These are phyloP conservation scores for Pachymerium ferrugineum DNA, from an alignment of 2,888 invertebrate genomes.

Conservation along the genomic window DNA sequence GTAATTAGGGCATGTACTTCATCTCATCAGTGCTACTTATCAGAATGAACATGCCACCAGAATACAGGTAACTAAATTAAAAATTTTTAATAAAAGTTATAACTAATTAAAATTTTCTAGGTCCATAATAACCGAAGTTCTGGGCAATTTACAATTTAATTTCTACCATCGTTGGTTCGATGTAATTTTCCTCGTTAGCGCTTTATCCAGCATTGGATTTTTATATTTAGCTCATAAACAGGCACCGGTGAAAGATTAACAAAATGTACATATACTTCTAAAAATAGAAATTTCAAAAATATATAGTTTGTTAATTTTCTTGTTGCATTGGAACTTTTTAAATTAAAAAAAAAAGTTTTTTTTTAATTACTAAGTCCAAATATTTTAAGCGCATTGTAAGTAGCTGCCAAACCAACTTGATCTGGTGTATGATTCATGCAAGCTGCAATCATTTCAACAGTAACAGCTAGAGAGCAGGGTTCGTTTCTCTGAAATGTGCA, in stretches of 20 bases:
- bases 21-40: constrained; percentile 94
- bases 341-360: not conserved
- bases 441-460: constrained; percentile 90
- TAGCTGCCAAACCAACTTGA: constrained; percentile 82
- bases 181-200: constrained; percentile 95
- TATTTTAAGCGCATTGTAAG: constrained; percentile 83
- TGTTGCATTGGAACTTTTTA: too few species aligned
- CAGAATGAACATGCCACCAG: constrained; percentile 98
- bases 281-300: too few species aligned
- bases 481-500: constrained; percentile 95
- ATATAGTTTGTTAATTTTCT: too few species aligned
- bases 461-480: constrained; percentile 86
- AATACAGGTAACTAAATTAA: constrained; percentile 59
- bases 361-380: constrained; percentile 56
- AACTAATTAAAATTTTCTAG: constrained; percentile 48
- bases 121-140: constrained; percentile 81
- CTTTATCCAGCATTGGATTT: constrained; percentile 89
- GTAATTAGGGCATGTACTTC: constrained; percentile 88
- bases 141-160: constrained; percentile 95
- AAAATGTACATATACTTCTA: too few species aligned
- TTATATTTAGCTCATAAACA: constrained; percentile 92
- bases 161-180: constrained; percentile 99
- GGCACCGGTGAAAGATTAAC: constrained; percentile 50
- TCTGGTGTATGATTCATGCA: constrained; percentile 80
- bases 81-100: not conserved